These are phyloP conservation scores for Halcyon senegalensis DNA, from an alignment of 2,113 vertebrate genomes.

Conservation along the genomic window DNA sequence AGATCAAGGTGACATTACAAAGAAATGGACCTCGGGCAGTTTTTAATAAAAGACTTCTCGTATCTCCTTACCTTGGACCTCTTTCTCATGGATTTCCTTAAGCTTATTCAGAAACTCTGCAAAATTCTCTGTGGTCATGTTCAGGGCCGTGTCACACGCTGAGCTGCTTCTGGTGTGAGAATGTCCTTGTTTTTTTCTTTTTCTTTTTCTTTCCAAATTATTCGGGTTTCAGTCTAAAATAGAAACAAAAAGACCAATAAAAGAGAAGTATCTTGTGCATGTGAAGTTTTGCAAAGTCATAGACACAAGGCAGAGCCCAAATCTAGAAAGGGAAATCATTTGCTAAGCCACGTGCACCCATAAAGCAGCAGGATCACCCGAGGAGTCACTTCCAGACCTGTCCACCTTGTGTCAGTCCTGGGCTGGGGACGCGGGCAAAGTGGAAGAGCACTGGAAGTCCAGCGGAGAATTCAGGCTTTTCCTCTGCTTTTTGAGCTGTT, in stretches of 20 bases:
- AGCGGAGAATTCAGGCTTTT: not conserved
- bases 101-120: slow-evolving; percentile 84
- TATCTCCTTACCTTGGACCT: slow-evolving; percentile 82
- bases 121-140: slow-evolving; percentile 81
- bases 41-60: not conserved
- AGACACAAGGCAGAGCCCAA: not conserved
- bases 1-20: not conserved
- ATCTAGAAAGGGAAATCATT: not conserved
- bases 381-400: not conserved
- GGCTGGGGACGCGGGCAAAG: not conserved
- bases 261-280: not conserved
- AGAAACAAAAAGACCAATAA: not conserved
- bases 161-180: accelerated
- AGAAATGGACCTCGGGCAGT: not conserved
- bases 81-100: slow-evolving; percentile 88
- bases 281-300: not conserved
- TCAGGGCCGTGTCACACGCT: not conserved
- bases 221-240: not conserved
- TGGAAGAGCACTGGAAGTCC: not conserved
- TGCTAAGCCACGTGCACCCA: not conserved
- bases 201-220: not conserved
- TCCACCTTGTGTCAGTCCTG: not conserved
- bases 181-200: not conserved
- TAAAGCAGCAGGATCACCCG: not conserved
- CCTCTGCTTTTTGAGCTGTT: not conserved